A percentile compares a stretch with the other conserved stretches of the same genome.
phyloP scores from a whole-genome alignment of 2,888 invertebrate species.

The Nezara viridula region DNA sequence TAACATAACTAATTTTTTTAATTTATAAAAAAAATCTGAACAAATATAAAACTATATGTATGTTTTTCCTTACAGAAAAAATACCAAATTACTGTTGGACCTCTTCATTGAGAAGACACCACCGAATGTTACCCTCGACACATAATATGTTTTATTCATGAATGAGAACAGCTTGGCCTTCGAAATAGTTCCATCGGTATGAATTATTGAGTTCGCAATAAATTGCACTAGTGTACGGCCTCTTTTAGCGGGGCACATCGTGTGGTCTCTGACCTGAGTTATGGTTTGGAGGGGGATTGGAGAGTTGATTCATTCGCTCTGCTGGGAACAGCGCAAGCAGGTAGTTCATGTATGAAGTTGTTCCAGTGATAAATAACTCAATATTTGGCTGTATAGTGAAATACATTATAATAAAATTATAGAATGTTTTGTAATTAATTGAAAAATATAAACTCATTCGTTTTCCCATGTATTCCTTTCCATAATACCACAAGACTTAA shows the following conservation, averaged over 20 bases:
- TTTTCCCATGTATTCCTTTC: too few species aligned
- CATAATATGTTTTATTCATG: not conserved
- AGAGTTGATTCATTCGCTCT: not conserved
- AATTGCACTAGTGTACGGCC: not conserved
- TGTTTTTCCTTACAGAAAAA: too few species aligned
- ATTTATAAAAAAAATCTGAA: too few species aligned
- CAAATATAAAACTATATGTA: too few species aligned
- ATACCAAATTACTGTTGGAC: not conserved
- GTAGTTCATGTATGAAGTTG: not conserved
- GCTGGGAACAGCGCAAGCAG: not conserved
- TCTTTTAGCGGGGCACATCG: not conserved
- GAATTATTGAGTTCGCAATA: slow-evolving; percentile 17
- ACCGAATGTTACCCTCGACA: not conserved
- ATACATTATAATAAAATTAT: too few species aligned
- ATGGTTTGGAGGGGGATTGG: not conserved
- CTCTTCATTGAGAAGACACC: not conserved
- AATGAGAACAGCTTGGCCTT: not conserved
- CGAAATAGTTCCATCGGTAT: slow-evolving; percentile 4
- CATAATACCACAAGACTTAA: too few species aligned
- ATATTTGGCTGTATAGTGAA: too few species aligned
- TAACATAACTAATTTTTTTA: too few species aligned
- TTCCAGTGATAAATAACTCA: not conserved
- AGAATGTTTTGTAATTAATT: too few species aligned
- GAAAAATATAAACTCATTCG: too few species aligned
- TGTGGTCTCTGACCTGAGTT: not conserved